Percentiles rank a stretch among this genome's conserved stretches.
Evolutionary conservation across 1,140 invertebrate species (phyloP).

Genomic region (Helicoverpa zea): DNA sequence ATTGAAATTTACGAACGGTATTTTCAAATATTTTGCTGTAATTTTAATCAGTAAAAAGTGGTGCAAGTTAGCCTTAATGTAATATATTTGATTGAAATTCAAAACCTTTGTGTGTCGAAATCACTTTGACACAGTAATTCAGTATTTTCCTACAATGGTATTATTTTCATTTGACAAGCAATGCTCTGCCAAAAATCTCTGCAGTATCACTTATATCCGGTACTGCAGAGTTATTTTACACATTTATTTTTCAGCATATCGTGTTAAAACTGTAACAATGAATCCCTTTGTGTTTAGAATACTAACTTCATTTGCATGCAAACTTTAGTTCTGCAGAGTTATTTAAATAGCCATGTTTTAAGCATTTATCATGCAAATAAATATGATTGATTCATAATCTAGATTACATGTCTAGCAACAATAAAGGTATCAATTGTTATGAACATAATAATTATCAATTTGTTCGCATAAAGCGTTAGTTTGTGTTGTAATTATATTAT

Average conservation of each 20-base stretch:
- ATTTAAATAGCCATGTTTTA: not conserved
- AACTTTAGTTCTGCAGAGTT: not conserved
- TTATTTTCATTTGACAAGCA: not conserved
- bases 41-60: no score
- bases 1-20: not conserved
- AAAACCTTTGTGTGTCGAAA: not conserved
- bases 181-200: not conserved
- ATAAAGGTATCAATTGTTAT: not conserved
- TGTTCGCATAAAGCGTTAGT: constrained; percentile 11
- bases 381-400: not conserved
- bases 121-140: not conserved
- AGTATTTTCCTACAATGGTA: not conserved
- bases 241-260: no score
- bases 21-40: no score
- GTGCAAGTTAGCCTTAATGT: not conserved
- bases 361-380: not conserved
- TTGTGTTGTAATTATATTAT: constrained; percentile 29
- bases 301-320: not conserved
- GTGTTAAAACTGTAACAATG: no score
- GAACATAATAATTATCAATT: not conserved
- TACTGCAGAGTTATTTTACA: not conserved
- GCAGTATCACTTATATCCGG: not conserved
- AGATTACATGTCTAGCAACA: not conserved
- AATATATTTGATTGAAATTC: not conserved
- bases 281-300: no score